Percentiles rank a stretch among this genome's conserved stretches.
Evolutionary conservation across 2,113 vertebrate species (phyloP).

Genomic region (Hassar affinis): DNA sequence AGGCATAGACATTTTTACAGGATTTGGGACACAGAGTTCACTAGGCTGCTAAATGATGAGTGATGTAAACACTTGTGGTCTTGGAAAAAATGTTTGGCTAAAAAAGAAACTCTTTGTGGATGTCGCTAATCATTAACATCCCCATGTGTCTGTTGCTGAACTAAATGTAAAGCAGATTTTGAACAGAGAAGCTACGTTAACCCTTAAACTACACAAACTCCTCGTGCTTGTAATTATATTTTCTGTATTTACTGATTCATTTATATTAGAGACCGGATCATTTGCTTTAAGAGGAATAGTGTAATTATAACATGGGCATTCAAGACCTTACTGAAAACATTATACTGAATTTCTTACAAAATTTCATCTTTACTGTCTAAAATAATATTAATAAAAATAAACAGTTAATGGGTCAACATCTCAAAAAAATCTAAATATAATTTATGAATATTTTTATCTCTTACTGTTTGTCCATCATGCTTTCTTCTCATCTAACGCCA

Average conservation of each 20-base stretch:
- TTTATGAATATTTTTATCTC: background rate
- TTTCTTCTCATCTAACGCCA: background rate
- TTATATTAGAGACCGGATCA: background rate
- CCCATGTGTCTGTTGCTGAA: background rate
- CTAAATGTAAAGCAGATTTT: conserved; percentile 14
- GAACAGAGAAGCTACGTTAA: background rate
- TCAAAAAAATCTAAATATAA: too few relatives aligned
- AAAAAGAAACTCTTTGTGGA: conserved; percentile 33
- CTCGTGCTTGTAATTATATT: background rate
- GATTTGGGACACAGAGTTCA: background rate
- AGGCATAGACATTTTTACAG: conserved; percentile 34
- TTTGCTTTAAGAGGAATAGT: background rate
- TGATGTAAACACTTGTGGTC: conserved; percentile 29
- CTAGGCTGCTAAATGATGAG: conserved; percentile 6
- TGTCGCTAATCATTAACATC: conserved; percentile 12
- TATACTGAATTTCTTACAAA: background rate
- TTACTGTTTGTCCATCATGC: background rate
- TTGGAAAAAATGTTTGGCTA: background rate
- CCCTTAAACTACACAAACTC: background rate
- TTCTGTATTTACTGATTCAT: background rate
- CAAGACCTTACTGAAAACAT: background rate
- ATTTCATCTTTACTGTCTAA: background rate
- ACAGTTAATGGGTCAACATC: background rate
- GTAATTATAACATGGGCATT: background rate
- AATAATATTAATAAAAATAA: background rate